These are phyloP conservation scores for Enteromius treurensis DNA, from an alignment of 2,797 vertebrate genomes.

Conservation along the genomic window DNA sequence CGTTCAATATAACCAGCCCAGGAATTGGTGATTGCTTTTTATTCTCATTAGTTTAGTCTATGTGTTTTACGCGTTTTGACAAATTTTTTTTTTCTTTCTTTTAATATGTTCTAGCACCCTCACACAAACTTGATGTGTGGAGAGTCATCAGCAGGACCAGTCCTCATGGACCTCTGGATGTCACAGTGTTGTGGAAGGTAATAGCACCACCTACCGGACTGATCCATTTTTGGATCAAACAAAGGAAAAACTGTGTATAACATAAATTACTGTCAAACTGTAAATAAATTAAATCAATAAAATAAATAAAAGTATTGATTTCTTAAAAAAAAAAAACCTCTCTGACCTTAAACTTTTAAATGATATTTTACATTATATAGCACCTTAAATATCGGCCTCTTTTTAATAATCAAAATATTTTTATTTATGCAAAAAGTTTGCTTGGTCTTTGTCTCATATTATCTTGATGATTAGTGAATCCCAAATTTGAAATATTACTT, in stretches of 20 bases:
- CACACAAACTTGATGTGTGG: constrained; percentile 77
- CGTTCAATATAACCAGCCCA: constrained; percentile 73
- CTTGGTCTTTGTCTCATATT: neutral
- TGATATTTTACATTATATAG: neutral
- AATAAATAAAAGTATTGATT: neutral
- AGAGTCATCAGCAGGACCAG: constrained; percentile 62
- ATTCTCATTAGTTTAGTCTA: neutral
- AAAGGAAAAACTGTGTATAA: neutral
- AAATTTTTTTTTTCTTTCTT: neutral
- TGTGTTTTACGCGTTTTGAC: neutral
- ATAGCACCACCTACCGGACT: neutral
- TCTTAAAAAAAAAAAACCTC: neutral
- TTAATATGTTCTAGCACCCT: constrained; percentile 72
- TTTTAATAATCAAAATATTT: neutral
- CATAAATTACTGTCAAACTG: neutral
- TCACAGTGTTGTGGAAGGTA: constrained; percentile 86
- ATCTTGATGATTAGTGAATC: neutral
- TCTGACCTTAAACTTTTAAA: neutral
- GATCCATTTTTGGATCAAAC: neutral
- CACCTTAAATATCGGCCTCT: neutral
- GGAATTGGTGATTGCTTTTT: constrained; percentile 75
- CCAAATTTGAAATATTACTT: neutral
- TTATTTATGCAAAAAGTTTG: neutral
- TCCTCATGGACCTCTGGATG: constrained; percentile 55
- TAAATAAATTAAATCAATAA: too few relatives aligned